Conservation (phyloP, 2,888 invertebrate genomes). For the Dichetophora obliterata region DNA sequence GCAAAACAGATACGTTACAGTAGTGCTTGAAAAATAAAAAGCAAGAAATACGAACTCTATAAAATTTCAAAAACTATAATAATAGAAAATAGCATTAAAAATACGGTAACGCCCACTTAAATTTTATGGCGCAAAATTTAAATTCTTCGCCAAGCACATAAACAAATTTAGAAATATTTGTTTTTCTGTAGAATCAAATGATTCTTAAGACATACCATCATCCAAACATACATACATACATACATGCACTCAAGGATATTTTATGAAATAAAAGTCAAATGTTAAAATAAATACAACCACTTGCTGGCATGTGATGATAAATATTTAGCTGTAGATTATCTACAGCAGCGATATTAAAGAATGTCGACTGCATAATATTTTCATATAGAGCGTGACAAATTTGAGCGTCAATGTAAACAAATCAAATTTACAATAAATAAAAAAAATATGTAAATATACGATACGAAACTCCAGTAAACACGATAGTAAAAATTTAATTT, state of each 20-base stretch:
- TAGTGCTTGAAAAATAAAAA: no score
- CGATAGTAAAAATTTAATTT: neutral
- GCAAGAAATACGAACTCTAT: no score
- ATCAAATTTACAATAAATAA: neutral
- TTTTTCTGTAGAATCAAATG: neutral
- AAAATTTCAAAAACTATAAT: no score
- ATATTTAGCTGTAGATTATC: no score
- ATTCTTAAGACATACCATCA: no score
- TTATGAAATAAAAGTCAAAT: no score
- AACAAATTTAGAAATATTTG: neutral
- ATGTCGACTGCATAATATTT: neutral
- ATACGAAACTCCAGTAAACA: neutral
- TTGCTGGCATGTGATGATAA: no score
- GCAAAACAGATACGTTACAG: no score
- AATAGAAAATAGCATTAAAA: neutral
- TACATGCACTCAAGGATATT: no score
- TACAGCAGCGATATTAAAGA: no score
- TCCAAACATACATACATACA: no score
- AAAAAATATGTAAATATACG: neutral
- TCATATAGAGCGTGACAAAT: constrained; percentile 5
- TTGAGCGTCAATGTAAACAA: neutral
- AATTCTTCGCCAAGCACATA: neutral
- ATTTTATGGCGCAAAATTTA: neutral
- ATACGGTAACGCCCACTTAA: neutral
- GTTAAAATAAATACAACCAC: no score